Evolutionary conservation across 2,113 vertebrate genomes (phyloP).

Genomic region (Clarias magur): DNA sequence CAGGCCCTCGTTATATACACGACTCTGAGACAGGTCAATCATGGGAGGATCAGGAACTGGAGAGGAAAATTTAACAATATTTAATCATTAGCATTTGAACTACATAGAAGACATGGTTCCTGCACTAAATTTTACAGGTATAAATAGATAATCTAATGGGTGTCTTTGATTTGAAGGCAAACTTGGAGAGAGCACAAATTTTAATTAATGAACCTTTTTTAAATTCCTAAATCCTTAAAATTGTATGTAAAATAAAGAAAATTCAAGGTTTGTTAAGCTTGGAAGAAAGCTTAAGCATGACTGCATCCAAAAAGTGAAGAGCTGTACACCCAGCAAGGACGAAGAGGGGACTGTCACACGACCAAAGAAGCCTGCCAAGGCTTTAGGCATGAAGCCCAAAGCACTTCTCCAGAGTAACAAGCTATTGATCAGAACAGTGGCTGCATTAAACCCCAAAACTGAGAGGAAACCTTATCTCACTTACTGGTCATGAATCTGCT

Average conservation of each 20-base stretch:
- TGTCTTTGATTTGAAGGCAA: not conserved
- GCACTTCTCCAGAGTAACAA: slow-evolving; percentile 36
- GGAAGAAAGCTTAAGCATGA: not conserved
- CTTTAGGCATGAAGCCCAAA: slow-evolving; percentile 24
- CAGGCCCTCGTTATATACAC: slow-evolving; percentile 84
- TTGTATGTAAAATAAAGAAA: not conserved
- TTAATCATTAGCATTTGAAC: not conserved
- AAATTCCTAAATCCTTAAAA: slow-evolving; percentile 50
- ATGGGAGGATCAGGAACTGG: slow-evolving; percentile 87
- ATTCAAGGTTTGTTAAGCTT: not conserved
- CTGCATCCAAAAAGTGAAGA: slow-evolving; percentile 2
- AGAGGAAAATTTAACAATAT: not conserved
- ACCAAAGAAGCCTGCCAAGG: slow-evolving; percentile 26
- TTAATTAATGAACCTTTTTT: not conserved
- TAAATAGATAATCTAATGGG: not conserved
- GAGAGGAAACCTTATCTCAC: slow-evolving; percentile 1
- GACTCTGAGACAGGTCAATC: slow-evolving; percentile 83
- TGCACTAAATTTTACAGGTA: too few relatives aligned
- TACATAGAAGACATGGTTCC: not conserved
- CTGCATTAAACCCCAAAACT: not conserved
- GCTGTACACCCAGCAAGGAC: not conserved
- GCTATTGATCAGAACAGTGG: slow-evolving; percentile 38
- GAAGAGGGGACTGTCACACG: slow-evolving; percentile 10
- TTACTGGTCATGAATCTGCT: not conserved
- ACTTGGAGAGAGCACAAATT: not conserved